phyloP scores from a whole-genome alignment of 30 jellyfish, hydroid and myxozoan species.

The Cassiopea andromeda region DNA sequence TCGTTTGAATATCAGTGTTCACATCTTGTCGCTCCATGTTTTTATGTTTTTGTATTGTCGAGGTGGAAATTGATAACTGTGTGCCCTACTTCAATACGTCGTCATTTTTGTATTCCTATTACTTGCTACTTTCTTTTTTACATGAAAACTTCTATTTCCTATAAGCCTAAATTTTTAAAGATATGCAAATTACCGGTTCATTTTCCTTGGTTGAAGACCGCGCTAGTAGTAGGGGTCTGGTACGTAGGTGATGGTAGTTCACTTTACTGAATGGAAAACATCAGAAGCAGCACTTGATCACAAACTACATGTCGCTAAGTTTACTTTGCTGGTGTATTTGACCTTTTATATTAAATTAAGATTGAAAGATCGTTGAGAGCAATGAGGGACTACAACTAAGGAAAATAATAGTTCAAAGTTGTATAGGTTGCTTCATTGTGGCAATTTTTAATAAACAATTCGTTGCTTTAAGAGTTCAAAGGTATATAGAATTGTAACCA shows the following conservation, averaged over 20 bases:
- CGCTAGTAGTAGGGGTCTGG: slow-evolving; percentile 42
- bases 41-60: neutral
- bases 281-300: neutral
- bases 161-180: neutral
- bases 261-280: neutral
- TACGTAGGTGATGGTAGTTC: neutral
- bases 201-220: neutral
- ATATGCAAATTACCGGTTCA: slow-evolving; percentile 5
- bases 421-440: too few species aligned
- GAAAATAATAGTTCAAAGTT: neutral
- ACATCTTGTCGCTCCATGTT: neutral
- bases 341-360: slow-evolving; percentile 15
- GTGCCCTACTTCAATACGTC: neutral
- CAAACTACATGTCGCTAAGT: slow-evolving; percentile 25
- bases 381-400: neutral
- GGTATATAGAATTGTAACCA: too few species aligned
- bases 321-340: slow-evolving; percentile 28
- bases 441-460: too few species aligned
- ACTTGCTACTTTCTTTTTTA: neutral
- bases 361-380: slow-evolving; percentile 37
- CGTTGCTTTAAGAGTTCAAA: too few species aligned
- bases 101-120: neutral
- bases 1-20: neutral
- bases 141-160: neutral
- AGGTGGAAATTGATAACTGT: neutral